Base-by-base conservation (phyloP, 2,113 vertebrate species). In the Raja brachyura region DNA sequence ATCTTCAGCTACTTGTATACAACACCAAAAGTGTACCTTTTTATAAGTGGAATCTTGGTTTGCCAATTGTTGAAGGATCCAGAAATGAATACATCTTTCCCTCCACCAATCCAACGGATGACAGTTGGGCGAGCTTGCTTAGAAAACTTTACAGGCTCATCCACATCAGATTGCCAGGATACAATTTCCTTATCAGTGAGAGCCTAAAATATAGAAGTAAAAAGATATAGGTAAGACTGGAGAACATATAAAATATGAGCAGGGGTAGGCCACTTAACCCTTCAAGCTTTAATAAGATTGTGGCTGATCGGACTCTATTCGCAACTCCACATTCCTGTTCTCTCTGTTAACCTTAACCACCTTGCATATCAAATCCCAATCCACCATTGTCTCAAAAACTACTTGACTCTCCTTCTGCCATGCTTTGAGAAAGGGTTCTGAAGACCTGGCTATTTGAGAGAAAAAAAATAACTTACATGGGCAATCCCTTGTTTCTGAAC, bases 1-100 rank as follows among this genome's bases (percentile, higher is more conserved):
- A 90, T 74, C 59, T 22, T 92, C 66, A 74, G 90, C 63, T 14
- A 63, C 28, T 88, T 63, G 14, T 92, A 92, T 48, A 92, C 31
- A 54, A 11, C 68, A 92, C 31, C 13, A 33, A 70, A 48, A 48
- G 39, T 33, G 93, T 94, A 99, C 98, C 98, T 99, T 94, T 99
- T 99, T 95, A 98, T 99, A 86, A 99, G 97, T 0, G 98, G 98
- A 94, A 99, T 99, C 96, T 99, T 99, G 93, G 97, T 94, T 95
- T 95, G 97, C 98, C 98, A 99, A 95, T 97, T 99, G 95, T 99
- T 98, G 95, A 99, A 99, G 73, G 98, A 99, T 22, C 98, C 98
- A 0, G 98, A 97, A 93, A 99, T 99, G 95, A 97, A 98, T 94
- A 99, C 98, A 90, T 99, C 98, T 94, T 97, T 99, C 33, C 98